Conservation (phyloP, 2,113 vertebrate genomes). For the Sylvia atricapilla region DNA sequence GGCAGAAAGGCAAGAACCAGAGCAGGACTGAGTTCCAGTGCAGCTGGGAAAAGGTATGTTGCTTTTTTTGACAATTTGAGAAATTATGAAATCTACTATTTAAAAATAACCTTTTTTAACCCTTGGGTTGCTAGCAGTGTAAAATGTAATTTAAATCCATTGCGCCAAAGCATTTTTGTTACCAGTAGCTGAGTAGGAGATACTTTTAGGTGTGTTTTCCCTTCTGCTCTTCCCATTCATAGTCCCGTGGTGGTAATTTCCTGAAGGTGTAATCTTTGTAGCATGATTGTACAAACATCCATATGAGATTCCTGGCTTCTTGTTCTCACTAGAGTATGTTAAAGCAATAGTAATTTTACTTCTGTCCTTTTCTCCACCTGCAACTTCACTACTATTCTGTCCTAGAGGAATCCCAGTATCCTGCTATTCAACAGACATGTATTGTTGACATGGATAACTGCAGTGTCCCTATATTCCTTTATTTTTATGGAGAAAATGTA, state of each 20-base stretch:
- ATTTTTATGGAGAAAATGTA: slow-evolving; percentile 70
- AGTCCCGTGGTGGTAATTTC: slow-evolving; percentile 32
- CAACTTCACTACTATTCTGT: slow-evolving; percentile 29
- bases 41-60: slow-evolving; percentile 27
- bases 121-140: slow-evolving; percentile 56
- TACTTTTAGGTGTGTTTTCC: slow-evolving; percentile 65
- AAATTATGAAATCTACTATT: slow-evolving; percentile 19
- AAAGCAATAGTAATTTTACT: slow-evolving; percentile 67
- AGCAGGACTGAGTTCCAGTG: background rate
- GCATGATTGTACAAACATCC: slow-evolving; percentile 76
- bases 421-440: slow-evolving; percentile 49
- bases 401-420: slow-evolving; percentile 62
- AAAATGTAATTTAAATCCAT: slow-evolving; percentile 56
- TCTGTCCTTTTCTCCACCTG: slow-evolving; percentile 61
- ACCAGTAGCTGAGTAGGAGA: slow-evolving; percentile 29
- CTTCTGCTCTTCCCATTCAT: slow-evolving; percentile 49
- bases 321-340: slow-evolving; percentile 67
- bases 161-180: slow-evolving; percentile 46
- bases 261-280: slow-evolving; percentile 73
- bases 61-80: slow-evolving; percentile 6
- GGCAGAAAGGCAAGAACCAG: slow-evolving; percentile 5
- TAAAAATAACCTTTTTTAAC: slow-evolving; percentile 16
- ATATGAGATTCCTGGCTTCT: slow-evolving; percentile 62
- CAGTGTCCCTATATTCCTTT: slow-evolving; percentile 68
- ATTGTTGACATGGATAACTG: slow-evolving; percentile 55